Percentiles rank a stretch among this genome's conserved stretches.
Conservation (phyloP, 2,888 invertebrate species). For the Hartigia nigra region DNA sequence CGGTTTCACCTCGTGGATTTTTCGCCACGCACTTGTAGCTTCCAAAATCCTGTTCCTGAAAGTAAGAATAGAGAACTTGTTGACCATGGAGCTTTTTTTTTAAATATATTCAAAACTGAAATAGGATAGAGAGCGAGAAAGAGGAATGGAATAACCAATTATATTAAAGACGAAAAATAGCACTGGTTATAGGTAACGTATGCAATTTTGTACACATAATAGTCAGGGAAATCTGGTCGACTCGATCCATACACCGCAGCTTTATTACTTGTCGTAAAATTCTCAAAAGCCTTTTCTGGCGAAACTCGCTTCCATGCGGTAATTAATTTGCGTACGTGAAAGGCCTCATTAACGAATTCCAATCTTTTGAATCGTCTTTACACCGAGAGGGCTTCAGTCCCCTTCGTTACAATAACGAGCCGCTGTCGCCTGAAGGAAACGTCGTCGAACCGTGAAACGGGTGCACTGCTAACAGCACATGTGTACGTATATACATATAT, state of each 20-base stretch:
- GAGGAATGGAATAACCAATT: not conserved
- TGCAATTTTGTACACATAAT: not conserved
- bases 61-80: slow-evolving; percentile 26
- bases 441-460: not conserved
- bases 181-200: not conserved
- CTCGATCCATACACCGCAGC: not conserved
- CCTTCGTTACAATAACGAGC: not conserved
- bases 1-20: slow-evolving; percentile 91
- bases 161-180: not conserved
- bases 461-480: not conserved
- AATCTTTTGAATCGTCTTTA: not conserved
- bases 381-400: not conserved
- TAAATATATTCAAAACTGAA: not conserved
- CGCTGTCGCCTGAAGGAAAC: not conserved
- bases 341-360: not conserved
- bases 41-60: slow-evolving; percentile 82
- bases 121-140: not conserved
- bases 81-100: not conserved
- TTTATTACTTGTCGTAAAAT: slow-evolving; percentile 34
- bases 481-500: not conserved
- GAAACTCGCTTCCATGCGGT: not conserved
- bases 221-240: not conserved
- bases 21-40: slow-evolving; percentile 90
- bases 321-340: not conserved
- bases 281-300: slow-evolving; percentile 13